Conservation (phyloP, 2,797 vertebrate species). For the Botia kubotai region DNA sequence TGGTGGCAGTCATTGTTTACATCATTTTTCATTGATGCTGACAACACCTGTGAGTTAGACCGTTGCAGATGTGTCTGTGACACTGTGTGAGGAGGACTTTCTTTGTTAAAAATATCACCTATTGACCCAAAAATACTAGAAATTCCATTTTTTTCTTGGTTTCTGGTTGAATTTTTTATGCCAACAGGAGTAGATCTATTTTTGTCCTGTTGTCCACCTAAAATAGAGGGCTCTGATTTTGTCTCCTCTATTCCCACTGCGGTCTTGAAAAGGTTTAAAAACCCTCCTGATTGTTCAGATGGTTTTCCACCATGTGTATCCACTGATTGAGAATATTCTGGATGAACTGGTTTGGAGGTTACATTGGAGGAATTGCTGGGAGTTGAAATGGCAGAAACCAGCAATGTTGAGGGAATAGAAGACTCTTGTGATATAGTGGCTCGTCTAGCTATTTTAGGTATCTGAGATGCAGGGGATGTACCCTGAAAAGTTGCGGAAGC, state of each 20-base stretch:
- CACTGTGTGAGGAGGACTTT: slow-evolving; percentile 68
- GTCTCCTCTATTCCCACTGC: slow-evolving; percentile 79
- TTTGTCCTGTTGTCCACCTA: slow-evolving; percentile 62
- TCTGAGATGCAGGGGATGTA: slow-evolving; percentile 61
- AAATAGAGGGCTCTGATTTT: slow-evolving; percentile 65
- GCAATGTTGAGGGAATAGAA: slow-evolving; percentile 52
- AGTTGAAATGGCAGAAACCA: slow-evolving; percentile 54
- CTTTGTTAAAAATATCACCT: slow-evolving; percentile 84
- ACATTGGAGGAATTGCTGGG: slow-evolving; percentile 77
- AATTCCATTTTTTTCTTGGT: slow-evolving; percentile 77
- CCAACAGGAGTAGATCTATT: slow-evolving; percentile 58
- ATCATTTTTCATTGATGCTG: slow-evolving; percentile 2
- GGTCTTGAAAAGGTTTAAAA: slow-evolving; percentile 88
- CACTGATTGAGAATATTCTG: slow-evolving; percentile 58
- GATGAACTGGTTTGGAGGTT: slow-evolving; percentile 62
- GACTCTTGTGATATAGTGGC: slow-evolving; percentile 71
- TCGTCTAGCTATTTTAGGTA: slow-evolving; percentile 77
- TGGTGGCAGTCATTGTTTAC: slow-evolving; percentile 60
- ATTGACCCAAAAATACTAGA: slow-evolving; percentile 87
- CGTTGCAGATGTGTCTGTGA: slow-evolving; percentile 62
- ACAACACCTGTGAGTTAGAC: slow-evolving; percentile 21
- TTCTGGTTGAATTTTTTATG: slow-evolving; percentile 63
- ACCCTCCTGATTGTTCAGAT: slow-evolving; percentile 76
- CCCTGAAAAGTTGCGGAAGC: slow-evolving; percentile 55
- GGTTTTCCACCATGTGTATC: slow-evolving; percentile 64